Base-by-base conservation (phyloP, 2,113 vertebrate genomes). In the Zeus faber region DNA sequence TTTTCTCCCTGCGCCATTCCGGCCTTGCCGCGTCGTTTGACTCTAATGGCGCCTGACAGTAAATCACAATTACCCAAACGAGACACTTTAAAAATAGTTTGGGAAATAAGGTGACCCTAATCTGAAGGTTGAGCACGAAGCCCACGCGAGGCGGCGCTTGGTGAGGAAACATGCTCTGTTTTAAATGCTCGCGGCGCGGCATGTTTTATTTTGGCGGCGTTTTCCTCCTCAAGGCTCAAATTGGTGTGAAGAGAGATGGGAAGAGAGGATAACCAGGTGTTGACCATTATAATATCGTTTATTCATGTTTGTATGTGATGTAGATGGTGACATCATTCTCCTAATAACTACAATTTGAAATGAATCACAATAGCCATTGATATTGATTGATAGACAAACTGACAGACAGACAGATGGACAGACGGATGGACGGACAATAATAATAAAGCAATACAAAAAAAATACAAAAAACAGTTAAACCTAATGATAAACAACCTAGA, bases 61-160 rank as follows among this genome's bases (percentile, higher is more conserved):
- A 71, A 80, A 83, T 81, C 59, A 70, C 71, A 81, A 78, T 76
- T 70, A 81, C 67, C 74, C 70, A 65, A 58, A 71, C 45, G 45
- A 67, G 65, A 76, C 65, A 58, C 61, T 72, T 70, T 61, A 68
- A 47, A 81, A 81, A 77, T 70, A 74, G 66, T 81, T 81, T 24
- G 58, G n/a, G 50, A 61, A 80, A 78, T 77, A 50, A 66, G 70
- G 41, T 50, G 35, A 37, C n/a, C 61, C 21, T 67, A 26, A 54
- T 63, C 4, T 49, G 46, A 59, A 48, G 58, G 47, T 48, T 63
- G 0, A 50, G 21, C 24, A 31, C 29, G 7, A 59, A 21, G 3
- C 21, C 25, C 2, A 7, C 29, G 16, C 16, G 9, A 18, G 6
- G 2, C 5, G 14, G 31, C 14, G 31, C 9, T 13, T 41, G n/a